Evolutionary conservation across 2,797 vertebrate genomes (phyloP), one percentile per base, ranked within the genome.

Genomic region (Melanotaenia maccullochi): DNA sequence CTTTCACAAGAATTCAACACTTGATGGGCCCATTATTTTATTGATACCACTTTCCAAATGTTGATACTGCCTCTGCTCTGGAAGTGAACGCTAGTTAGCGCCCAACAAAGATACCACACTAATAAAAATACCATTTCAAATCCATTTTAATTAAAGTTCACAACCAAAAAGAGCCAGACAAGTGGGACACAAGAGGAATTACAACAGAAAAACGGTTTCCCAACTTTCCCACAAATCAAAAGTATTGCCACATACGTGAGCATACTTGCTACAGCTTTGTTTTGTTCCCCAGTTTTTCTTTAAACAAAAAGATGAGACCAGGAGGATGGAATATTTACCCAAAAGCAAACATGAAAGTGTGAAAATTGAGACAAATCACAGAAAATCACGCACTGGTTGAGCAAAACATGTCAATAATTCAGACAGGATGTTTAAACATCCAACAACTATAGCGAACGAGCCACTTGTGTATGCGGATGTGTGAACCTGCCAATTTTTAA

Each of bases 351-450:
- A 68, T 11, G 56, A 67, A 72, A 73, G 68, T 79, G 76, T 76
- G 71, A 85, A 76, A 78, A 81, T 47, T 59, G 30, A 81, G 76
- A 82, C 60, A 75, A 79, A 76, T 79, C 60, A 61, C 33, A 18
- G 38, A 52, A 67, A 60, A 84, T 71, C 52, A 55, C 24, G 38
- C 58, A 49, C 22, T 55, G 33, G 22, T 59, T 40, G 11, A 66
- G 56, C 25, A 78, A 85, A 74, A 71, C 60, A 76, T 67, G 68
- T 66, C 38, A 75, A 61, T 18, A 22, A 28, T 58, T 69, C 20
- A 67, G 64, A 40, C 68, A 66, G 59, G n/a, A 84, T 62, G n/a
- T 69, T 42, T 69, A 30, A 76, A 62, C 33, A 33, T 71, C 69
- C 57, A 28, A 65, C 52, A 25, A 71, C 63, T 55, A 13, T 18